Conservation (phyloP, 1,140 invertebrate genomes). For the Apis cerana region DNA sequence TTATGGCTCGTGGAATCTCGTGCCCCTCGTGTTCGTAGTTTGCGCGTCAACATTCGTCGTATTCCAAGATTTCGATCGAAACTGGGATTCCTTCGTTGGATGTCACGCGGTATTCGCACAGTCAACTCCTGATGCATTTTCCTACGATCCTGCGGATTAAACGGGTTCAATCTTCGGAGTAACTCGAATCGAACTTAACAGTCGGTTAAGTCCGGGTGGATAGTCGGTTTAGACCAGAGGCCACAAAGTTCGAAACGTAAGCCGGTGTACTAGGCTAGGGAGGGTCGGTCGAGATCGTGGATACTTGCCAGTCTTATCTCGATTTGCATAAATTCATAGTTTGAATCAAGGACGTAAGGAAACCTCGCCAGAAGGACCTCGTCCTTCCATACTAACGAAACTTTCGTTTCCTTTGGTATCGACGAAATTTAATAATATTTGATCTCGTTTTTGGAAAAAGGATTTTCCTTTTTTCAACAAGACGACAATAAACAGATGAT, state of each 20-base stretch:
- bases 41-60: constrained; percentile 22
- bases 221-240: constrained; percentile 49
- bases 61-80: constrained; percentile 36
- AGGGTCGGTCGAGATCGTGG: constrained; percentile 65
- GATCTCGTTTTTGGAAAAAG: too few relatives aligned
- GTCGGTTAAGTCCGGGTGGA: constrained; percentile 70
- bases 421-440: too few relatives aligned
- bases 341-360: constrained; percentile 68
- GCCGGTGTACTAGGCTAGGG: constrained; percentile 62
- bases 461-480: too few relatives aligned
- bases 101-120: constrained; percentile 41
- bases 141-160: constrained; percentile 55
- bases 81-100: constrained; percentile 39
- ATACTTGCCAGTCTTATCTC: constrained; percentile 75
- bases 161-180: constrained; percentile 57
- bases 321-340: constrained; percentile 80
- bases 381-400: background rate
- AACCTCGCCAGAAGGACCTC: constrained; percentile 25
- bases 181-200: constrained; percentile 72
- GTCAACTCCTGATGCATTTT: constrained; percentile 27
- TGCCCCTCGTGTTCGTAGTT: background rate
- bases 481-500: too few relatives aligned
- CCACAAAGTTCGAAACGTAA: constrained; percentile 61
- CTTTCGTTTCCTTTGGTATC: constrained; percentile 32
- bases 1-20: constrained; percentile 22